A percentile compares a stretch with the other conserved stretches of the same genome.
These are phyloP conservation scores for Clusia tigrina DNA, from an alignment of 2,888 invertebrate genomes.

Conservation along the genomic window DNA sequence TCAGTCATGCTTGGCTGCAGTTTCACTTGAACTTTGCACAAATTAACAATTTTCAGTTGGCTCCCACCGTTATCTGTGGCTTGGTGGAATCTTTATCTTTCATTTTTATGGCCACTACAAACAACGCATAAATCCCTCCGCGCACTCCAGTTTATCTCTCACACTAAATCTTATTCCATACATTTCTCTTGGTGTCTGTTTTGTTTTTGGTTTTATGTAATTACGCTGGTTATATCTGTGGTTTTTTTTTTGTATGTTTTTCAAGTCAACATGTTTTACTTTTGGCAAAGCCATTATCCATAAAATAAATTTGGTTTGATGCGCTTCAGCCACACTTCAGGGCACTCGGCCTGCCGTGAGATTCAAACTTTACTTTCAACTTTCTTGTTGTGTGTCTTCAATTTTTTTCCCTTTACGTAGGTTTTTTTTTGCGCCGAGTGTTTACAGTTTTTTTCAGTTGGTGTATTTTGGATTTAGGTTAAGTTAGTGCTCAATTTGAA, in stretches of 20 bases:
- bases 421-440: slow-evolving; percentile 2
- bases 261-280: background rate
- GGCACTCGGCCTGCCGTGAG: slow-evolving; percentile 5
- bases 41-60: slow-evolving; percentile 4
- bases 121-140: background rate
- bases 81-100: background rate
- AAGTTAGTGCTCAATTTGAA: background rate
- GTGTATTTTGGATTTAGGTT: too few species aligned
- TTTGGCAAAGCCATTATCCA: background rate
- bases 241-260: background rate
- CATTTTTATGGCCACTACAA: background rate
- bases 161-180: background rate
- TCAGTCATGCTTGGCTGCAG: slow-evolving; percentile 2
- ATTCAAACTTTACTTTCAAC: background rate
- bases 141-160: slow-evolving; percentile 1
- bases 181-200: background rate
- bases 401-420: background rate
- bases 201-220: background rate
- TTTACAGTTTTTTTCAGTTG: background rate
- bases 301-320: background rate
- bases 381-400: background rate
- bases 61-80: background rate
- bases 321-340: background rate
- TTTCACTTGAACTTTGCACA: slow-evolving; percentile 3
- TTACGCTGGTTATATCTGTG: too few species aligned